Evolutionary conservation across 2,797 vertebrate genomes (phyloP).

Genomic region (Diglossa cyanea): DNA sequence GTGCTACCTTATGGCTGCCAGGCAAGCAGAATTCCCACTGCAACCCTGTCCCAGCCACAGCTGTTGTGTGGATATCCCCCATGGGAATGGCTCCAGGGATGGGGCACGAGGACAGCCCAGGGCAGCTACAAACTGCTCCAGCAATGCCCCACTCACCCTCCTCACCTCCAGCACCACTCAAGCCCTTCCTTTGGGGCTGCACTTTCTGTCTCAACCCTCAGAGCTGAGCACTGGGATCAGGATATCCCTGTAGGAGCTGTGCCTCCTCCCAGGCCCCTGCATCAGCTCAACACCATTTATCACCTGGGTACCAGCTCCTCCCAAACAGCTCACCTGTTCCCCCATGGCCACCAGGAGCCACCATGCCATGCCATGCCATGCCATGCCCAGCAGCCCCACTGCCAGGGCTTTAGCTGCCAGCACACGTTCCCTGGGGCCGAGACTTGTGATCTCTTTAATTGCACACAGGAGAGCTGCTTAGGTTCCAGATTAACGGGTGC

Average conservation of each 20-base stretch:
- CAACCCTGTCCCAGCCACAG: accelerated
- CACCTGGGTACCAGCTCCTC: not conserved
- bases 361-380: accelerated
- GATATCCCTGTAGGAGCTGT: not conserved
- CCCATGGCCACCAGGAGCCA: not conserved
- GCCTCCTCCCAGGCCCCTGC: not conserved
- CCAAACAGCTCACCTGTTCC: not conserved
- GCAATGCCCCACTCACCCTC: not conserved
- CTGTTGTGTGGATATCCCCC: accelerated
- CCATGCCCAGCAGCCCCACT: not conserved
- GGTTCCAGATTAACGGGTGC: not conserved
- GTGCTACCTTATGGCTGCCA: accelerated
- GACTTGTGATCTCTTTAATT: slow-evolving; percentile 56
- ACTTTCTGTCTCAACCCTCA: not conserved
- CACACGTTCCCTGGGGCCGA: accelerated
- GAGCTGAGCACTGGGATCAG: not conserved
- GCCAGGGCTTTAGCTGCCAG: not conserved
- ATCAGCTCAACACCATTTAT: not conserved
- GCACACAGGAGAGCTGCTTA: slow-evolving; percentile 56
- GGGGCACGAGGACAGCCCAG: not conserved
- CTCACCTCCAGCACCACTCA: not conserved
- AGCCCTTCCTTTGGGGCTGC: not conserved
- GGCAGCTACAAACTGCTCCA: not conserved
- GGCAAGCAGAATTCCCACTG: not conserved
- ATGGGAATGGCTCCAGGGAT: accelerated